Conservation (phyloP, 2,113 vertebrate genomes). For the Nycticebus coucang region DNA sequence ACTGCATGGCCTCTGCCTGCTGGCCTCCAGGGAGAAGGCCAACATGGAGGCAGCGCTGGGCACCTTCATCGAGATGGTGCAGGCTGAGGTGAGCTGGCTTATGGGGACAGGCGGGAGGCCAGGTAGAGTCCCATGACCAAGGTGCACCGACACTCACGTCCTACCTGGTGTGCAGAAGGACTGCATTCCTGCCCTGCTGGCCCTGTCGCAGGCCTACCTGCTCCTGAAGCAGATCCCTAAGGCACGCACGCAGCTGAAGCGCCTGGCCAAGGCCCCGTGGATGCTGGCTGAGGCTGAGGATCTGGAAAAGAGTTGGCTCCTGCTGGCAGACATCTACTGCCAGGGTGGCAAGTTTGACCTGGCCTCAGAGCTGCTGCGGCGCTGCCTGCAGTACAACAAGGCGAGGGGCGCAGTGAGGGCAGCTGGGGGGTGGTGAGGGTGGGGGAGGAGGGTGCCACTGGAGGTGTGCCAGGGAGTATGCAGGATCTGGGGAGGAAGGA, state of each 20-base stretch:
- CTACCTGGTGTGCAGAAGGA: conserved; percentile 60
- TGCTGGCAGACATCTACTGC: conserved; percentile 87
- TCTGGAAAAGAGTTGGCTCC: conserved; percentile 84
- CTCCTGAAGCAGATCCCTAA: conserved; percentile 82
- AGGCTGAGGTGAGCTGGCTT: conserved; percentile 62
- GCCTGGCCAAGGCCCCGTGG: conserved; percentile 79
- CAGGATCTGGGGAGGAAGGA: background rate
- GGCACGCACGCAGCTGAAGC: conserved; percentile 84
- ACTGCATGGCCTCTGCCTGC: conserved; percentile 77
- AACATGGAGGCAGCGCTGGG: conserved; percentile 78
- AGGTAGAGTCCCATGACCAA: rapidly evolving
- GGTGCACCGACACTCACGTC: rapidly evolving
- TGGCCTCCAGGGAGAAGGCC: conserved; percentile 79
- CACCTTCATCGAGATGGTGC: conserved; percentile 78
- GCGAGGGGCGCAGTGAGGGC: conserved; percentile 25
- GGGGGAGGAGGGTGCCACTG: too few relatives aligned
- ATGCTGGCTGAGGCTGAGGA: conserved; percentile 72
- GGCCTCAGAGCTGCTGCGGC: conserved; percentile 81
- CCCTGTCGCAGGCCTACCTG: conserved; percentile 78
- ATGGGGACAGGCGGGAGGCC: rapidly evolving
- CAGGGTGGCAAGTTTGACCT: conserved; percentile 85
- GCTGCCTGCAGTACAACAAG: conserved; percentile 86
- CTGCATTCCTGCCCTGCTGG: conserved; percentile 73
- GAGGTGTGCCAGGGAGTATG: rapidly evolving
- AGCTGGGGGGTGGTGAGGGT: rapidly evolving